These are phyloP conservation scores for Hemaris fuciformis DNA, from an alignment of 2,888 invertebrate species.

Conservation along the genomic window DNA sequence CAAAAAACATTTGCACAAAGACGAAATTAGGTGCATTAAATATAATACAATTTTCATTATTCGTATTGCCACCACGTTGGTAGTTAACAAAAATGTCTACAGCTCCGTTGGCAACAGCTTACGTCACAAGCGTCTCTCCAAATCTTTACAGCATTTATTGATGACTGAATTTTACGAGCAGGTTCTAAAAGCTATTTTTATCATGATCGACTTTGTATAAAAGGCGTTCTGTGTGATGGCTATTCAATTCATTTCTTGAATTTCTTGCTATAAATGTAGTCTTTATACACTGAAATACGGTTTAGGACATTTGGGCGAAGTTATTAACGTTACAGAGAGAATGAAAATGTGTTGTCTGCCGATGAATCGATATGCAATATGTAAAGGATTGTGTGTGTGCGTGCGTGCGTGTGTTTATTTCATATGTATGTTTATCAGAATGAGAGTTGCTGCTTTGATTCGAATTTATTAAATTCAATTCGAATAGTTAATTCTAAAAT, in stretches of 20 bases:
- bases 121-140: not conserved
- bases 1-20: too few relatives aligned
- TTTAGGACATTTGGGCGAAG: not conserved
- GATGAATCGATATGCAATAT: not conserved
- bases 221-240: not conserved
- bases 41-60: too few relatives aligned
- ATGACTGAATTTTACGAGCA: slow-evolving; percentile 6
- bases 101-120: not conserved
- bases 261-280: not conserved
- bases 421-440: too few relatives aligned
- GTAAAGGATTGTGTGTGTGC: too few relatives aligned
- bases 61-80: too few relatives aligned
- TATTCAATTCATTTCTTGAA: not conserved
- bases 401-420: not conserved
- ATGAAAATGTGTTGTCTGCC: not conserved
- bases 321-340: not conserved
- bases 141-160: slow-evolving; percentile 3
- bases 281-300: not conserved
- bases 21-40: too few relatives aligned
- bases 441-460: too few relatives aligned
- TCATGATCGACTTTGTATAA: slow-evolving; percentile 11
- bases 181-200: slow-evolving; percentile 11
- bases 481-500: too few relatives aligned
- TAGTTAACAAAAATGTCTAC: too few relatives aligned
- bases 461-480: too few relatives aligned